These are phyloP conservation scores for Gallinago solitaria DNA, from an alignment of 2,797 vertebrate species.

Conservation along the genomic window DNA sequence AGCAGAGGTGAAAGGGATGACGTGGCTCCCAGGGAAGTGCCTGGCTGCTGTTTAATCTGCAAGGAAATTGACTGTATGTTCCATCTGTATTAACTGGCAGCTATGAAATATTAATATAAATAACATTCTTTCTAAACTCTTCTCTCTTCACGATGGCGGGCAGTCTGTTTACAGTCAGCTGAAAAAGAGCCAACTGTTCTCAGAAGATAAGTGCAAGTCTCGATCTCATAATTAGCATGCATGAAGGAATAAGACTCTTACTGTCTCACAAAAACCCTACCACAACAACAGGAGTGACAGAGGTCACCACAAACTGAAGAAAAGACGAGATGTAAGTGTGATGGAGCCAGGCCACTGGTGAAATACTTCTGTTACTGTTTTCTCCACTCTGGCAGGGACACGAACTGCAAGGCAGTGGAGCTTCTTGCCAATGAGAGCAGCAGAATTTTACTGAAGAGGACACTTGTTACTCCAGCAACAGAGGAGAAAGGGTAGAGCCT, in stretches of 20 bases:
- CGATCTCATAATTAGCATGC: background rate
- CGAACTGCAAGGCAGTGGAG: background rate
- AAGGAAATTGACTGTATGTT: accelerated
- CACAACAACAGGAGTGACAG: background rate
- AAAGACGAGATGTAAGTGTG: background rate
- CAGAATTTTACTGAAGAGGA: background rate
- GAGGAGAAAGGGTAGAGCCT: background rate
- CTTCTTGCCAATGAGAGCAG: background rate
- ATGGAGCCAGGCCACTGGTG: background rate
- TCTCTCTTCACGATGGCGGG: background rate
- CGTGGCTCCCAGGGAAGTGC: background rate
- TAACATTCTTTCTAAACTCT: background rate
- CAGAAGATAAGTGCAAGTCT: background rate
- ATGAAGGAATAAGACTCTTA: background rate
- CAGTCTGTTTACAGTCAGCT: background rate
- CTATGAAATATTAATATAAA: background rate
- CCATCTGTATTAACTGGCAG: background rate
- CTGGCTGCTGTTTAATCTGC: background rate
- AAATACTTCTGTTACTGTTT: background rate
- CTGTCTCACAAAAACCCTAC: background rate
- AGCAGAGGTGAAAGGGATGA: background rate
- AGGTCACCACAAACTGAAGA: background rate
- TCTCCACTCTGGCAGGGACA: background rate
- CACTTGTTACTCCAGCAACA: background rate
- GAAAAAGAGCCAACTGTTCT: background rate